Conservation (phyloP, 1,140 invertebrate species). For the Ctenoplectra terminalis region DNA sequence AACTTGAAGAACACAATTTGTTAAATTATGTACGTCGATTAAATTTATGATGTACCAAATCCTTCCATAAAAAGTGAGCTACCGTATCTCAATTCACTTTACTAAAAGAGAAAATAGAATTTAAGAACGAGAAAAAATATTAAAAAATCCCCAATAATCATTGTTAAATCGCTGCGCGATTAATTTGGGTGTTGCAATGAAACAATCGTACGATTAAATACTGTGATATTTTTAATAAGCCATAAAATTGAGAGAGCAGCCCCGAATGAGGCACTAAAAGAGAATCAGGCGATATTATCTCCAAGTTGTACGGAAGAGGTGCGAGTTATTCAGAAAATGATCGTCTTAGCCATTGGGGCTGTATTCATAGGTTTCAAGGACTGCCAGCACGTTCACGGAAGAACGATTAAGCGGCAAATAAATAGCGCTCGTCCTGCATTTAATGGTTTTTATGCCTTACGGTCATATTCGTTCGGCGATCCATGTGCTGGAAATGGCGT, state of each 20-base stretch:
- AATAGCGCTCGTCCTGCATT: slow-evolving; percentile 57
- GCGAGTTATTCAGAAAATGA: not conserved
- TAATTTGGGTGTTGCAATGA: too few species aligned
- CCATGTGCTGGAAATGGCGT: slow-evolving; percentile 50
- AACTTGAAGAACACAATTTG: too few species aligned
- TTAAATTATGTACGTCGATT: too few species aligned
- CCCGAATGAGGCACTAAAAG: not conserved
- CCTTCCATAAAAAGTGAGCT: too few species aligned
- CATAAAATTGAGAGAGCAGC: not conserved
- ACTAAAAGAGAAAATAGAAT: too few species aligned
- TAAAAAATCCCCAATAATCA: too few species aligned
- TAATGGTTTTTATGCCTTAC: slow-evolving; percentile 64
- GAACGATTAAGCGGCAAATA: slow-evolving; percentile 63
- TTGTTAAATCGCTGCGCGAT: too few species aligned
- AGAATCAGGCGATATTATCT: not conserved
- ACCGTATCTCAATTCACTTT: too few species aligned
- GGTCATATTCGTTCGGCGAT: slow-evolving; percentile 58
- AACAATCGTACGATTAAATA: not conserved
- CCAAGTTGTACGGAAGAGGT: not conserved
- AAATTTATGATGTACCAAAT: too few species aligned
- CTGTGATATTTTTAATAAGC: not conserved
- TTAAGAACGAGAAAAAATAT: too few species aligned
- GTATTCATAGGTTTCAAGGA: slow-evolving; percentile 20
- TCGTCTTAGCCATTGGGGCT: not conserved
- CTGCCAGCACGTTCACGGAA: slow-evolving; percentile 38